Conservation (phyloP, 2,888 invertebrate species). For the Microplitis manilae region DNA sequence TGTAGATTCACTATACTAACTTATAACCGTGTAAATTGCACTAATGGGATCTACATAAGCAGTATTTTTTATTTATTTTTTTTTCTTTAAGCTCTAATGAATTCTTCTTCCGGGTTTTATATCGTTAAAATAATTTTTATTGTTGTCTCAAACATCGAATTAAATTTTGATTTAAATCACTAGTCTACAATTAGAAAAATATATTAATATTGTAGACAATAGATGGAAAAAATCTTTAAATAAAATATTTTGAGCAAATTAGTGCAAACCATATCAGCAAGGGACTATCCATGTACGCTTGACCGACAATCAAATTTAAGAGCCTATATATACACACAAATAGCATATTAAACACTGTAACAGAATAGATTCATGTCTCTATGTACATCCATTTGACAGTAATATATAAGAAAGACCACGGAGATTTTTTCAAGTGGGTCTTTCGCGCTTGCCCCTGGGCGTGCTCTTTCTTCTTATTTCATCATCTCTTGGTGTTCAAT, state of each 20-base stretch:
- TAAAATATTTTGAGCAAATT: background rate
- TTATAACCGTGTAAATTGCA: background rate
- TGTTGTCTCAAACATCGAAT: too few relatives aligned
- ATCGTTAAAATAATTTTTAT: background rate
- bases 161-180: too few relatives aligned
- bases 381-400: slow-evolving; percentile 11
- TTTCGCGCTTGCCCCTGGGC: slow-evolving; percentile 38
- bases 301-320: background rate
- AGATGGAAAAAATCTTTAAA: too few relatives aligned
- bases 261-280: background rate
- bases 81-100: background rate
- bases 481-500: slow-evolving; percentile 36
- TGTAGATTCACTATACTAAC: background rate
- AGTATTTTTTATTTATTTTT: background rate
- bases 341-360: slow-evolving; percentile 4
- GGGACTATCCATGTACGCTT: background rate
- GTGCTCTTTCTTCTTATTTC: slow-evolving; percentile 29
- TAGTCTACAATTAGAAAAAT: too few relatives aligned
- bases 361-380: slow-evolving; percentile 1
- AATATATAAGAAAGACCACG: slow-evolving; percentile 10
- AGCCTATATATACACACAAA: background rate
- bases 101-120: background rate
- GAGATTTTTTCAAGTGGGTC: slow-evolving; percentile 30
- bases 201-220: too few relatives aligned
- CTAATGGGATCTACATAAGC: background rate